Conservation (phyloP, 2,797 vertebrate genomes). For the Coregonus sp. region DNA sequence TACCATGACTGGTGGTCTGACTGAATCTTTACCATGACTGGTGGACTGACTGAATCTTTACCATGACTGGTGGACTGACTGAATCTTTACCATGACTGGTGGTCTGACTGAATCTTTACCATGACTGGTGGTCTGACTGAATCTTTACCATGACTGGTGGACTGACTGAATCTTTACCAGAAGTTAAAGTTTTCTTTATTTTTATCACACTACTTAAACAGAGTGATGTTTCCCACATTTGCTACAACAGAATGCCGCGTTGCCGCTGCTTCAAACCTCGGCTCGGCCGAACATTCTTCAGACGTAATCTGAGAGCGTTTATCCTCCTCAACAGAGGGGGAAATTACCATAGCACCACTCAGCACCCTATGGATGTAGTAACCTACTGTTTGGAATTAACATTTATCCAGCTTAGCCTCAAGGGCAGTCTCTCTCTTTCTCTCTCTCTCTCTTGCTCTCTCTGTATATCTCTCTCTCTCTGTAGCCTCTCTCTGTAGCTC, state of each 20-base stretch:
- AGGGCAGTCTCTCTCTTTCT: not conserved
- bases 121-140: not conserved
- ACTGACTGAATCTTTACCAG: slow-evolving; percentile 12
- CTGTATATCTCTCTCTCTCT: not conserved
- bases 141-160: slow-evolving; percentile 20
- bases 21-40: slow-evolving; percentile 24
- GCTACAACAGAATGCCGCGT: slow-evolving; percentile 49
- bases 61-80: not conserved
- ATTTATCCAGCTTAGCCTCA: not conserved
- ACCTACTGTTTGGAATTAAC: not conserved
- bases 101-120: no score
- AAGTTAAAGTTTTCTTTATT: slow-evolving; percentile 1
- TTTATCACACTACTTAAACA: slow-evolving; percentile 40
- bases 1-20: not conserved
- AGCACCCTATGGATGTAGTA: slow-evolving; percentile 20
- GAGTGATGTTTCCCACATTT: slow-evolving; percentile 59
- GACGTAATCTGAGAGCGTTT: slow-evolving; percentile 60
- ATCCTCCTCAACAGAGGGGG: slow-evolving; percentile 24
- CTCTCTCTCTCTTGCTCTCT: no score
- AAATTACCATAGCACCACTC: slow-evolving; percentile 19
- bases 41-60: no score
- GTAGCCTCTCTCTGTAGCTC: not conserved
- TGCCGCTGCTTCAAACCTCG: slow-evolving; percentile 13
- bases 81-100: slow-evolving; percentile 22
- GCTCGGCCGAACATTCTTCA: slow-evolving; percentile 32